Conservation (phyloP, 2,797 vertebrate species). For the Kryptolebias ocellatus region DNA sequence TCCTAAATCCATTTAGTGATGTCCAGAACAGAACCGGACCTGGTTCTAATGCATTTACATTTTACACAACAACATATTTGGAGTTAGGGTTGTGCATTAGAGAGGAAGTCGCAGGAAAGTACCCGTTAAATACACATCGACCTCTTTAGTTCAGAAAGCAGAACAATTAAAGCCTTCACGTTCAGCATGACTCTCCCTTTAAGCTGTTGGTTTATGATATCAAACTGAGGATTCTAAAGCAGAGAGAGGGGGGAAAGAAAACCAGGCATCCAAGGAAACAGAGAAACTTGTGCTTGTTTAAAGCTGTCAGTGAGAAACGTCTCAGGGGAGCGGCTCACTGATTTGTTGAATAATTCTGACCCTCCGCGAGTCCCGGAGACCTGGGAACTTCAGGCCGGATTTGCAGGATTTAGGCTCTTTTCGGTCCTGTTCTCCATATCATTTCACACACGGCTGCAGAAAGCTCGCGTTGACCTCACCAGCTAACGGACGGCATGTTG, state of each 20-base stretch:
- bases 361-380: constrained; percentile 69
- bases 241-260: constrained; percentile 60
- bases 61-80: too few species aligned
- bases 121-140: constrained; percentile 38
- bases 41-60: too few species aligned
- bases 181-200: constrained; percentile 58
- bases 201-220: constrained; percentile 56
- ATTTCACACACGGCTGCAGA: constrained; percentile 73
- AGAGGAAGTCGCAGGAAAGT: constrained; percentile 18
- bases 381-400: constrained; percentile 72
- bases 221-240: constrained; percentile 64
- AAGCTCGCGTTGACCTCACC: constrained; percentile 50
- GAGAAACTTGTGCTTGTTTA: constrained; percentile 84
- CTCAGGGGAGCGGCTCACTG: constrained; percentile 75
- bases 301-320: constrained; percentile 80
- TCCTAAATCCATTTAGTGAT: too few species aligned
- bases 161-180: constrained; percentile 17
- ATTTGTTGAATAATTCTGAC: constrained; percentile 87
- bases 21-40: too few species aligned
- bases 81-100: constrained; percentile 2
- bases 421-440: constrained; percentile 66
- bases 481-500: constrained; percentile 40
- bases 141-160: constrained; percentile 22
- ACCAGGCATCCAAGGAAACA: constrained; percentile 72
- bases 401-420: constrained; percentile 77